A percentile compares a stretch with the other conserved stretches of the same genome.
Evolutionary conservation across 2,797 vertebrate species (phyloP).

Genomic region (Ambastaia sidthimunki): DNA sequence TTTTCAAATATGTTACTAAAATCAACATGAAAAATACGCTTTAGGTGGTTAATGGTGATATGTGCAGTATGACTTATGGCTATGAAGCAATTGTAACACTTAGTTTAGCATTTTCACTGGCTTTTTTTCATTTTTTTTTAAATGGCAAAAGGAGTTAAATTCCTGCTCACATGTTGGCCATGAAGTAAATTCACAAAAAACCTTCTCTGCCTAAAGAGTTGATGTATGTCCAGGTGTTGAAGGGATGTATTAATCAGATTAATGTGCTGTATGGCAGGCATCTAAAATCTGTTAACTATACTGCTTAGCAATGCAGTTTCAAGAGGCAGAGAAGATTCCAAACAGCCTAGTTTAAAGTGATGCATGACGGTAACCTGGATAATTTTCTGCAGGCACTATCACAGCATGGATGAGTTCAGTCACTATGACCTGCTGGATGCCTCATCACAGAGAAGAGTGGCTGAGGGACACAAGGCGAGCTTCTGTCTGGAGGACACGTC

Average conservation of each 20-base stretch:
- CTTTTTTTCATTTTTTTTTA: neutral
- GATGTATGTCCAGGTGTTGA: neutral
- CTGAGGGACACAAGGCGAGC: slow-evolving; percentile 98
- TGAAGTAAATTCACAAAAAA: slow-evolving; percentile 9
- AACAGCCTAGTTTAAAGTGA: neutral
- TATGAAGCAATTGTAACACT: neutral
- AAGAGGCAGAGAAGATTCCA: neutral
- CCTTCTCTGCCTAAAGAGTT: neutral
- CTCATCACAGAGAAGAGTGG: slow-evolving; percentile 85
- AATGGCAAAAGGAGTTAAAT: slow-evolving; percentile 8
- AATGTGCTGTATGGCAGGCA: neutral
- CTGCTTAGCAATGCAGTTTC: neutral
- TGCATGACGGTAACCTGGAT: neutral
- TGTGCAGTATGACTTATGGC: neutral
- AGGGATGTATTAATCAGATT: neutral
- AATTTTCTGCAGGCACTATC: slow-evolving; percentile 84
- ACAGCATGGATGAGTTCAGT: slow-evolving; percentile 99
- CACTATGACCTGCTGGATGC: slow-evolving; percentile 95
- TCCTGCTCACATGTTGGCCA: neutral
- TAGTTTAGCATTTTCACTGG: neutral
- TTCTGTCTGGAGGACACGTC: slow-evolving; percentile 98
- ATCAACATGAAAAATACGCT: neutral
- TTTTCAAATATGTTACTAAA: slow-evolving; percentile 16
- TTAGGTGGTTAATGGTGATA: neutral
- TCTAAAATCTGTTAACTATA: neutral